Base-by-base conservation (phyloP, 2,113 vertebrate genomes). In the Falco punctatus region DNA sequence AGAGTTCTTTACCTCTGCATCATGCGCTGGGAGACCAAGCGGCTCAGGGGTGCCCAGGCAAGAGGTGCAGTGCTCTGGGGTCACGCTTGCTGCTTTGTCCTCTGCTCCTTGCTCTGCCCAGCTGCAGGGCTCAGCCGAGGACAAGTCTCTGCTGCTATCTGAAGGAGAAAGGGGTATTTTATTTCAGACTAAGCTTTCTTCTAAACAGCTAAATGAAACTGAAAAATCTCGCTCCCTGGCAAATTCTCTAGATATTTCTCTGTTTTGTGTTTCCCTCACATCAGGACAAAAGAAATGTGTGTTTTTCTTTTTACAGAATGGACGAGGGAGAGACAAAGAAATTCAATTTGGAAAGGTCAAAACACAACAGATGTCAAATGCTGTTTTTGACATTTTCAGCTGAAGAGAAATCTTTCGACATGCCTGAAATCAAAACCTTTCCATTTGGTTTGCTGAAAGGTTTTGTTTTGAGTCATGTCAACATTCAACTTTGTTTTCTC, bases 351-450 rank as follows among this genome's bases (percentile, higher is more conserved):
- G 91, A 97, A 97, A 96, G 96, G 96, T 95, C 96, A 95, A 40
- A 96, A 87, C 83, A 89, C 70, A 96, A 73, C 96, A 97, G 96
- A 97, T 95, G 96, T 96, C 96, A 96, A 96, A 92, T 66, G 92
- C 91, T 94, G 81, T 91, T 95, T 96, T 80, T 94, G 92, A 96
- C 94, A 95, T 96, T 92, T 97, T 89, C 97, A 85, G 83, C 64
- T 55, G 96, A 92, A 94, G 82, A 96, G 93, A 94, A 96, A 97
- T 88, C 88, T 95, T 96, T 95, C 18, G 3, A 92, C 88, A 72
- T 0, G 87, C 78, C 84, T 94, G 94, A 96, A 96, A 97, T 91
- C 91, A 93, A 97, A 95, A 89, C 91, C 91, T 94, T 94, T 94
- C 73, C 51, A 69, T 96, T 91, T 80, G 78, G 62, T 91, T 85